Conservation (phyloP, 2,888 invertebrate species). For the Ormyrus nitidulus region DNA sequence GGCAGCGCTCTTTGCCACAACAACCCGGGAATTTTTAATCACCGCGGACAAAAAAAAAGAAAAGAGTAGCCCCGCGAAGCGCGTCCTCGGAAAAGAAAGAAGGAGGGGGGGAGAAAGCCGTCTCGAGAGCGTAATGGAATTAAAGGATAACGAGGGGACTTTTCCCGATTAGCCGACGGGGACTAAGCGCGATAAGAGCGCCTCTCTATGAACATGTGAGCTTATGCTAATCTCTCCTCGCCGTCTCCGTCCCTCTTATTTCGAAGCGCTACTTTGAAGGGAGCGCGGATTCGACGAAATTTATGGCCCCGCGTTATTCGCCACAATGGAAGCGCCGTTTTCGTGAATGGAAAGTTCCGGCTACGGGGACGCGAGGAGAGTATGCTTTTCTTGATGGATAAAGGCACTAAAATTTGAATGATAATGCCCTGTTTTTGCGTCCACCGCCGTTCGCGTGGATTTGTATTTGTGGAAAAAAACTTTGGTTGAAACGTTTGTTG, state of each 20-base stretch:
- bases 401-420: constrained; percentile 23
- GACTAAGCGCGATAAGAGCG: constrained; percentile 25
- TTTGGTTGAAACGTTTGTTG: too few species aligned
- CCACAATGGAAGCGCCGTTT: constrained; percentile 18
- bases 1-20: too few species aligned
- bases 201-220: constrained; percentile 48
- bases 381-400: neutral
- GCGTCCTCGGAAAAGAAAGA: neutral
- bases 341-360: neutral
- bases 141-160: constrained; percentile 60
- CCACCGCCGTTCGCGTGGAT: too few species aligned
- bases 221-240: constrained; percentile 52
- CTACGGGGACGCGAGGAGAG: too few species aligned
- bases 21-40: too few species aligned
- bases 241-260: constrained; percentile 24
- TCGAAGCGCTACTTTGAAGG: constrained; percentile 12
- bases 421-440: constrained; percentile 3
- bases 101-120: neutral
- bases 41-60: too few species aligned
- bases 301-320: constrained; percentile 15
- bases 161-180: constrained; percentile 57
- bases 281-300: constrained; percentile 29
- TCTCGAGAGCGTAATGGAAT: constrained; percentile 56
- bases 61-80: too few species aligned
- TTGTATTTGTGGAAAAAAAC: too few species aligned